These are phyloP conservation scores for Masticophis lateralis DNA, from an alignment of 2,797 vertebrate genomes.

Conservation along the genomic window DNA sequence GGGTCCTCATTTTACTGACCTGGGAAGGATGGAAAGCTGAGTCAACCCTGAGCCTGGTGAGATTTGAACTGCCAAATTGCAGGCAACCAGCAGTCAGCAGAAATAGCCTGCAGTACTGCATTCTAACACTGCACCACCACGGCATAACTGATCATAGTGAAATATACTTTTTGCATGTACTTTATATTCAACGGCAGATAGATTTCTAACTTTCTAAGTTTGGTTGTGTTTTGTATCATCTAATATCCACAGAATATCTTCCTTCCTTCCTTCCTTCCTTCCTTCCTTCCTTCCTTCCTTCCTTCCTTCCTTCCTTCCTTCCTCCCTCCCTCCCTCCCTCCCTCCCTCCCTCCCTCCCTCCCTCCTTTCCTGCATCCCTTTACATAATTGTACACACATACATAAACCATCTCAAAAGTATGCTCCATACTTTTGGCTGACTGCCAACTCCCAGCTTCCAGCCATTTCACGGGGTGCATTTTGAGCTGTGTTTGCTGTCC, in stretches of 20 bases:
- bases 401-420: slow-evolving; percentile 2
- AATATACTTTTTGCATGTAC: background rate
- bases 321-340: no score
- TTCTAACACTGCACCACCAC: no score
- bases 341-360: no score
- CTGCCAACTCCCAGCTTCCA: slow-evolving; percentile 57
- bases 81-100: no score
- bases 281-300: no score
- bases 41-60: no score
- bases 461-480: slow-evolving; percentile 61
- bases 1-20: no score
- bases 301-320: no score
- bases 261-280: no score
- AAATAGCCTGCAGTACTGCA: no score
- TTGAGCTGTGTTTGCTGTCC: slow-evolving; percentile 61
- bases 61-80: no score
- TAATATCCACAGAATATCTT: slow-evolving; percentile 15
- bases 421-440: slow-evolving; percentile 53
- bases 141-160: background rate
- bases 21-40: no score
- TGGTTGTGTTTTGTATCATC: slow-evolving; percentile 33
- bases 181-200: background rate
- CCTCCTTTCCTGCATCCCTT: background rate
- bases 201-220: slow-evolving; percentile 29
- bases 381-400: slow-evolving; percentile 28